Evolutionary conservation across 2,113 vertebrate species (phyloP), one percentile per base, ranked within the genome.

Genomic region (Amphiprion ocellaris): DNA sequence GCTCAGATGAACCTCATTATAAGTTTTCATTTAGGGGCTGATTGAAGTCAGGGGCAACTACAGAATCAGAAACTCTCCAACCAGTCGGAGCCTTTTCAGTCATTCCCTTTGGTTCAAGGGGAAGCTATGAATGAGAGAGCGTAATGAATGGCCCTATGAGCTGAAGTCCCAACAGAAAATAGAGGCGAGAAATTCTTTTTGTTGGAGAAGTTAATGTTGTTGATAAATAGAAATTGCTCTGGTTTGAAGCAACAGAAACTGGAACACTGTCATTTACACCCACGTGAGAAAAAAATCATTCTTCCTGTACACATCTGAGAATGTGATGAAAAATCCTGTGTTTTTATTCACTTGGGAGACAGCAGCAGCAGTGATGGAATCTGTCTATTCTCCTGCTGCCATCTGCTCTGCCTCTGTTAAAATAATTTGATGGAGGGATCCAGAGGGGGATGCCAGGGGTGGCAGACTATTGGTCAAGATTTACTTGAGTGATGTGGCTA

Each of bases 1-100:
- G 78, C 79, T 66, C 23, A 16, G 58, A 65, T 88, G 74, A 87
- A 84, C 75, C 83, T 88, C 90, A 83, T 92, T 90, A 90, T 68
- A 89, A 90, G 79, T 86, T 91, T 90, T 92, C 90, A 90, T 87
- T 93, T 92, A 89, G 67, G 64, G 71, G 73, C 65, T 74, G 91
- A 93, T 82, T 90, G 80, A 92, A 92, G 89, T 87, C 83, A 54
- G 77, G 19, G 59, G 24, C 33, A 24, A 66, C 44, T 59, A 77
- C 74, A 77, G 80, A 89, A 82, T 83, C 78, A 79, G 70, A 83
- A 81, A 81, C 73, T 77, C 72, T 80, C 64, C 53, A 77, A 73
- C 86, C 86, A 88, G 64, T 88, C 55, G 41, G 30, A 65, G 64
- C 55, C 54, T 87, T 75, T 87, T 86, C 74, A 90, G 89, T 88